Base-by-base conservation (phyloP, 2,888 invertebrate genomes). In the Suillia variegata region DNA sequence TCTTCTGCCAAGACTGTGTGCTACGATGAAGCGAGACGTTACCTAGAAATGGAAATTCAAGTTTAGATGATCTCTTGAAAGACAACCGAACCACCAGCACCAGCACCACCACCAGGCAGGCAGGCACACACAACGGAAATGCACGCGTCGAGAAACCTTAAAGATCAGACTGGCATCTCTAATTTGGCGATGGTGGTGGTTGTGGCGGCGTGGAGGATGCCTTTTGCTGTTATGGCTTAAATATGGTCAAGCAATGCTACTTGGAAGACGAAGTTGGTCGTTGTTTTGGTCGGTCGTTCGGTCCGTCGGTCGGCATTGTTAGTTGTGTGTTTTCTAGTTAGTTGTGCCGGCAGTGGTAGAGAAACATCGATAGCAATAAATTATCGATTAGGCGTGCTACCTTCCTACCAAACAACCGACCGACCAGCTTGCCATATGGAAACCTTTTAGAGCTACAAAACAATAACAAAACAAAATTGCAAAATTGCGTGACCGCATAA, bases 301-400 rank as follows among this genome's bases (percentile, higher is more conserved):
- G 10, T 5, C 10, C 52, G 51, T 59, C 64, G 10, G 26, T 26
- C 52, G 51, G 61, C 64, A 66, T 67, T 70, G 66, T 70, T 69
- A 48, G 61, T 53, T 22, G 38, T 49, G 50, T 48, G 34, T 47
- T 58, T 22, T 51, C 15, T 10, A 38, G 20, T 17, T 45, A 17
- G 17, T 18, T 18, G 45, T n/a, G n/a, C n/a, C n/a, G n/a, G n/a
- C n/a, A 18, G 45, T 4, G 45, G 17, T 6, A 18, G 5, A 17
- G 57, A 67, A n/a, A 70, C 71, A 71, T 64, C 69, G 68, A 71
- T 69, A 66, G 72, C 71, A 75, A 78, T 78, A 77, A 78, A 77
- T 77, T 78, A 76, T 71, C 76, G 75, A 78, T 78, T 78, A 78
- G 73, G 70, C 70, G 4, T 75, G 50, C 52, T 22, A 45, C 38